Conservation (phyloP, 2,113 vertebrate species). For the Hepsetus odoe region DNA sequence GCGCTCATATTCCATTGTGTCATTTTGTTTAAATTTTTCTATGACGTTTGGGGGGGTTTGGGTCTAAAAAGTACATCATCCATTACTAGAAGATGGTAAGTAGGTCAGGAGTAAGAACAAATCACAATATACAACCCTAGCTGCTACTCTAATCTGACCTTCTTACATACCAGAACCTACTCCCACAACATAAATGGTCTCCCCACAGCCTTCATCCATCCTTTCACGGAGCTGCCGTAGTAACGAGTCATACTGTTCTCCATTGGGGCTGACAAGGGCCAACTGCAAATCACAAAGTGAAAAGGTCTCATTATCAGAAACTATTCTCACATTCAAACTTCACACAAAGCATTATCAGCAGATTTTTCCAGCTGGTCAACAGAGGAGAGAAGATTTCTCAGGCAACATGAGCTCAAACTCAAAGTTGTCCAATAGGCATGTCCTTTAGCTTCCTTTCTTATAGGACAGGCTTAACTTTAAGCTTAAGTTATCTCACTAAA, state of each 20-base stretch:
- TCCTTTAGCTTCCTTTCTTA: too few species aligned
- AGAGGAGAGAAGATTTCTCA: background rate
- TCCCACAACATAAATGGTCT: slow-evolving; percentile 98
- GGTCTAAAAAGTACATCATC: too few species aligned
- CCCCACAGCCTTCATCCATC: slow-evolving; percentile 96
- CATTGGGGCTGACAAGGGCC: slow-evolving; percentile 94
- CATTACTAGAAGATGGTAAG: too few species aligned
- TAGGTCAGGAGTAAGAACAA: too few species aligned
- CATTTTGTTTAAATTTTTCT: too few species aligned
- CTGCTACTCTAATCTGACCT: background rate
- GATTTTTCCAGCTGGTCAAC: background rate
- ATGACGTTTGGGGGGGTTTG: too few species aligned
- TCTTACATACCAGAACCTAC: slow-evolving; percentile 91
- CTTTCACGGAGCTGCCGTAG: slow-evolving; percentile 92
- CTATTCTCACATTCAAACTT: background rate
- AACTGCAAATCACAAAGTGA: slow-evolving; percentile 72
- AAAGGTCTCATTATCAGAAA: too few species aligned
- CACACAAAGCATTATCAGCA: background rate
- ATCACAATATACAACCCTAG: background rate
- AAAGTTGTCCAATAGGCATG: too few species aligned
- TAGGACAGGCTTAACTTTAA: too few species aligned
- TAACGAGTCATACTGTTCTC: slow-evolving; percentile 97
- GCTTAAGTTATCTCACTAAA: too few species aligned
- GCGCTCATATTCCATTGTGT: too few species aligned
- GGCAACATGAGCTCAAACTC: background rate